These are phyloP conservation scores for Idris sp. DNA, from an alignment of 1,140 invertebrate species.

Conservation along the genomic window DNA sequence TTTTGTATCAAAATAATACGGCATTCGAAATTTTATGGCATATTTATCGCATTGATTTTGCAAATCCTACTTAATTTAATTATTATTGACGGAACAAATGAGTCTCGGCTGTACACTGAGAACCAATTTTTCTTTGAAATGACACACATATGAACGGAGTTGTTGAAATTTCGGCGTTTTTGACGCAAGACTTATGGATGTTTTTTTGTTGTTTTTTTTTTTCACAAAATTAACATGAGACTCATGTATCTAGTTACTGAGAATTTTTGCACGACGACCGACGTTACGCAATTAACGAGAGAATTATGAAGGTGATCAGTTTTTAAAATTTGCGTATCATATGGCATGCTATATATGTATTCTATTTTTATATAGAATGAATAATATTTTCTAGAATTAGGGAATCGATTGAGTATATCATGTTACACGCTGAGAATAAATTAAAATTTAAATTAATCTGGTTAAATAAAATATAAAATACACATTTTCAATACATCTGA, in stretches of 20 bases:
- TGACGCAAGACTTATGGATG: slow-evolving; percentile 22
- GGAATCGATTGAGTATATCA: too few species aligned
- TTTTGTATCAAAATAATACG: slow-evolving; percentile 30
- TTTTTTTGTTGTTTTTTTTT: slow-evolving; percentile 7
- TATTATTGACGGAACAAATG: slow-evolving; percentile 48
- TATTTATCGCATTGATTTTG: slow-evolving; percentile 22
- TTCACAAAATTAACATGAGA: slow-evolving; percentile 13
- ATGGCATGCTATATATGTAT: too few species aligned
- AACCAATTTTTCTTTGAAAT: slow-evolving; percentile 29
- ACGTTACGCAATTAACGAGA: slow-evolving; percentile 34
- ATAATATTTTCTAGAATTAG: too few species aligned
- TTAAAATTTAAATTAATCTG: too few species aligned
- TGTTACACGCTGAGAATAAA: too few species aligned
- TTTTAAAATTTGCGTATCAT: background rate
- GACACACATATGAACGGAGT: slow-evolving; percentile 30
- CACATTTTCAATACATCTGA: too few species aligned
- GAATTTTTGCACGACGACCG: slow-evolving; percentile 16
- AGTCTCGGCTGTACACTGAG: slow-evolving; percentile 18
- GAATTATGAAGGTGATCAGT: slow-evolving; percentile 9
- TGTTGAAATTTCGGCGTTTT: slow-evolving; percentile 42
- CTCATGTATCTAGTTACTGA: slow-evolving; percentile 23
- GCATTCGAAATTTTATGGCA: slow-evolving; percentile 34
- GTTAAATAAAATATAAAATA: too few species aligned
- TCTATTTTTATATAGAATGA: too few species aligned
- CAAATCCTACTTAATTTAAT: slow-evolving; percentile 43